Base-by-base conservation (phyloP, 2,113 vertebrate genomes). In the Chlorodrepanis virens region DNA sequence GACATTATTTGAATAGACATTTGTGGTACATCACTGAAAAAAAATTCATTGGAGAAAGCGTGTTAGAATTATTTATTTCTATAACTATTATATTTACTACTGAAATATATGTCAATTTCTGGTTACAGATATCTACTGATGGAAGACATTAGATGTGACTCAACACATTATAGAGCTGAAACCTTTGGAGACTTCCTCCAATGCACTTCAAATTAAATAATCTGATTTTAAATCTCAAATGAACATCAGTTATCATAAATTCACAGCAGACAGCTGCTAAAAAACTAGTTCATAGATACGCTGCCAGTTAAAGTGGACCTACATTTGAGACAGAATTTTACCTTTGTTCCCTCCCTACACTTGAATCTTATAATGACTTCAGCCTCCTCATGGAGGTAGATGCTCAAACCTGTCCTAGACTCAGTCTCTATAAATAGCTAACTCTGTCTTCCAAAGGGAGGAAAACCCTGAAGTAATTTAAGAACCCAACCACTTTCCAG, bases 381-480 rank as follows among this genome's bases (percentile, higher is more conserved):
- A 76, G 27, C 18, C 63, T 88, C 45, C 35, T 96, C 7, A 7
- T n/a, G 49, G 29, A 93, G n/a, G 28, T 42, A 67, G 47, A 22
- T 61, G 29, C 85, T 90, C 69, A 86, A 47, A 89, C 25, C 40
- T 31, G 35, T 87, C 50, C 69, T 75, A 71, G 81, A 65, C 24
- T 68, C 64, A 52, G 17, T 37, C 53, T 29, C 84, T 90, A 93
- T 87, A 95, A 94, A 94, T 93, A 97, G 53, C 56, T 83, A 52
- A 33, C 20, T 49, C 28, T 44, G 2, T 45, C 57, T 93, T 96
- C 92, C 28, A 2, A 92, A 75, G 70, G 45, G 72, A 95, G 19
- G 44, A 61, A 85, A 93, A 29, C 22, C 72, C 74, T 95, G 35
- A 94, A 95, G 91, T 75, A 83, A 95, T 87, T 93, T 93, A 93